Conservation (phyloP, 2,888 invertebrate genomes). For the Melinaea menophilus region DNA sequence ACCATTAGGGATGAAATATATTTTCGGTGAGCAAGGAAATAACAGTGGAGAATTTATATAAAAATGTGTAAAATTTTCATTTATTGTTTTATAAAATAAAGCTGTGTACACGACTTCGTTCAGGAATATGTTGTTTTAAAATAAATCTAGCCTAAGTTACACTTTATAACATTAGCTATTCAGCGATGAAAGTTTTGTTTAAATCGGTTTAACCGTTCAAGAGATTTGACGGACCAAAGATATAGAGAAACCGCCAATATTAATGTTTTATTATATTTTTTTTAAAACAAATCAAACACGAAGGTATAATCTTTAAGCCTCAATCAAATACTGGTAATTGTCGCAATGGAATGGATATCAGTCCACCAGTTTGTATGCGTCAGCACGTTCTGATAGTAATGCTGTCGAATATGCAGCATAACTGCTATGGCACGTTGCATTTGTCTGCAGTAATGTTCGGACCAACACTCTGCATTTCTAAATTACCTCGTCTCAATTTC, state of each 20-base stretch:
- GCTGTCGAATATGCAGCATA: slow-evolving; percentile 54
- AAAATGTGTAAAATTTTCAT: background rate
- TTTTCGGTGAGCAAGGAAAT: background rate
- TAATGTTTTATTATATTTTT: background rate
- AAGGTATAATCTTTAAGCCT: background rate
- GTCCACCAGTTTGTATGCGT: slow-evolving; percentile 47
- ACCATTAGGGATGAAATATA: slow-evolving; percentile 1
- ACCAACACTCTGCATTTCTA: slow-evolving; percentile 17
- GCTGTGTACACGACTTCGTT: too few species aligned
- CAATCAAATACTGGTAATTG: slow-evolving; percentile 1
- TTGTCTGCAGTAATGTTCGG: slow-evolving; percentile 27
- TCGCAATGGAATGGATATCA: slow-evolving; percentile 17
- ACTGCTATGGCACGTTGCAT: slow-evolving; percentile 38
- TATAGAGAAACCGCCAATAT: background rate
- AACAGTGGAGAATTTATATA: background rate
- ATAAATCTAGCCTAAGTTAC: too few species aligned
- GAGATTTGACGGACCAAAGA: too few species aligned
- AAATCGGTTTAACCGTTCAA: too few species aligned
- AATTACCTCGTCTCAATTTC: slow-evolving; percentile 7
- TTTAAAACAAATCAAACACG: background rate
- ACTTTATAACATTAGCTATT: too few species aligned
- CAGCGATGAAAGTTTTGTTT: too few species aligned
- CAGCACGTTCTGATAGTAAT: slow-evolving; percentile 59
- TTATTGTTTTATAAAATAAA: too few species aligned
- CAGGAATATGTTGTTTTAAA: too few species aligned